phyloP scores from a whole-genome alignment of 2,797 vertebrate species.

The Parauchenoglanis punctatus region DNA sequence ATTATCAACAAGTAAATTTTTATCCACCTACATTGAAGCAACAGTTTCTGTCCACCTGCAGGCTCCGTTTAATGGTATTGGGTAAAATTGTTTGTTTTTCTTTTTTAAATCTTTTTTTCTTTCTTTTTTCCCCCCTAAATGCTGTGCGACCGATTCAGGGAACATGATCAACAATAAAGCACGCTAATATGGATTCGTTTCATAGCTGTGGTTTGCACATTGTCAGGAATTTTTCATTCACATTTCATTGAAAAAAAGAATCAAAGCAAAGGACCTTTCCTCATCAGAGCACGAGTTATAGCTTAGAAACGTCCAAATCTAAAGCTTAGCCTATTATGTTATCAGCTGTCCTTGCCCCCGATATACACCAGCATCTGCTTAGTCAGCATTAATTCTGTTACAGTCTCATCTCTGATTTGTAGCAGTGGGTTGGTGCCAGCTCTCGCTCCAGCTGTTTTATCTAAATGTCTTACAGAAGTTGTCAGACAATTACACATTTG shows the following conservation, averaged over 20 bases:
- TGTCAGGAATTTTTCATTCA: background rate
- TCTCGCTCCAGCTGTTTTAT: background rate
- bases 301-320: background rate
- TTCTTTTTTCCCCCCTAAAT: too few relatives aligned
- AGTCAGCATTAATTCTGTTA: background rate
- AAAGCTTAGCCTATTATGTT: background rate
- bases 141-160: background rate
- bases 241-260: background rate
- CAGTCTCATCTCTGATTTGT: background rate
- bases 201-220: background rate
- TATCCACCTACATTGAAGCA: too few relatives aligned
- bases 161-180: background rate
- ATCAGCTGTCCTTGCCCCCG: background rate
- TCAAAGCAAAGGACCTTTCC: background rate
- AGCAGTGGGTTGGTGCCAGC: background rate
- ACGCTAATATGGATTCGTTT: background rate
- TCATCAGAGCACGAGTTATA: background rate
- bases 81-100: background rate
- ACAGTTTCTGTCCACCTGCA: background rate
- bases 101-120: background rate
- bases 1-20: constrained; percentile 12
- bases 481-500: background rate
- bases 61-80: background rate
- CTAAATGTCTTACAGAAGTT: background rate
- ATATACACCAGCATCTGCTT: background rate